Percentiles rank a stretch among this genome's conserved stretches.
phyloP scores from a whole-genome alignment of 2,888 invertebrate species.

The Exephanes ischioxanthus region DNA sequence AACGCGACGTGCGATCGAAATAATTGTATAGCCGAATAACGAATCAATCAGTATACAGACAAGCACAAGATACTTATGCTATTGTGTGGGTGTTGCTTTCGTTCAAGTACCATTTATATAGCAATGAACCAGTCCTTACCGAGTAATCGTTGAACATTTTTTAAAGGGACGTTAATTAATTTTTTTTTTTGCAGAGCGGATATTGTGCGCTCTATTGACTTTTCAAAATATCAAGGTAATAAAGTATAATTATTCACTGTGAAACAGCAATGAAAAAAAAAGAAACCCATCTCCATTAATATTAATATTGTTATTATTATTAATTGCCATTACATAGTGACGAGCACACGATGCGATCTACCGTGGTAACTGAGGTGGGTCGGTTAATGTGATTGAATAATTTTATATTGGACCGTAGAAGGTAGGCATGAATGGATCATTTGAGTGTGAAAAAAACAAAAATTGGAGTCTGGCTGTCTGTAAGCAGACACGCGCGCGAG shows the following conservation, averaged over 20 bases:
- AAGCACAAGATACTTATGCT: constrained; percentile 66
- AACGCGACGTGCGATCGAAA: constrained; percentile 55
- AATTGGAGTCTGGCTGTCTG: constrained; percentile 31
- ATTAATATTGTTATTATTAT: constrained; percentile 45
- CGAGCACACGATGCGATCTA: constrained; percentile 53
- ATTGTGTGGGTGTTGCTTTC: constrained; percentile 58
- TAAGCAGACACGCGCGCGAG: background rate
- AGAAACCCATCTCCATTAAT: constrained; percentile 56
- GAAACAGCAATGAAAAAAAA: constrained; percentile 43
- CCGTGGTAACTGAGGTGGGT: constrained; percentile 43
- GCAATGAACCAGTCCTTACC: constrained; percentile 4
- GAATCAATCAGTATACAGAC: constrained; percentile 66
- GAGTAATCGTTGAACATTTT: constrained; percentile 2
- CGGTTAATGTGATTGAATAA: constrained; percentile 62
- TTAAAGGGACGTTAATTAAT: constrained; percentile 37
- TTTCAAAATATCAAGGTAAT: constrained; percentile 42
- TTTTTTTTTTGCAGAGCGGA: constrained; percentile 39
- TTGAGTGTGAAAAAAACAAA: constrained; percentile 34
- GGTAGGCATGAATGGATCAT: constrained; percentile 49
- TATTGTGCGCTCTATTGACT: constrained; percentile 45
- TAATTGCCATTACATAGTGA: constrained; percentile 47
- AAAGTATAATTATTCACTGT: constrained; percentile 56
- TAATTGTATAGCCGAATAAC: constrained; percentile 56
- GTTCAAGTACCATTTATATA: constrained; percentile 35
- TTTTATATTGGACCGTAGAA: constrained; percentile 57